Conservation (phyloP, 1,140 invertebrate species). For the Drosophila serrata region DNA sequence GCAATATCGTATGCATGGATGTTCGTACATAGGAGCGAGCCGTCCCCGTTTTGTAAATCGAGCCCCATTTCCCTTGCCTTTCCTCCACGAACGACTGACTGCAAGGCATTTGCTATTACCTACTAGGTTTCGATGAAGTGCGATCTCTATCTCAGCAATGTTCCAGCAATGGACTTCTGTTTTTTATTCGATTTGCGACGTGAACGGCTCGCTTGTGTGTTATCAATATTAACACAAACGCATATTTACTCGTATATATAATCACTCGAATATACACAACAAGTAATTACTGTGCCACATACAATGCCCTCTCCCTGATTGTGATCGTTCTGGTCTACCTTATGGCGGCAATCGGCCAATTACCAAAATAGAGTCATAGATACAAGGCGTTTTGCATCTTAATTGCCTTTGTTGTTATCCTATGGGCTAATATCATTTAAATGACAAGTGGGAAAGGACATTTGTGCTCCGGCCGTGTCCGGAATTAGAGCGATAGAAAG, state of each 20-base stretch:
- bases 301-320: constrained; percentile 31
- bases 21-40: constrained; percentile 24
- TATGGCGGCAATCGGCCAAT: constrained; percentile 2
- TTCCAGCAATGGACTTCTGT: constrained; percentile 2
- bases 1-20: constrained; percentile 56
- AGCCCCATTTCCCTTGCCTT: neutral
- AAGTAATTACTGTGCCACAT: constrained; percentile 21
- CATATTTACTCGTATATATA: constrained; percentile 7
- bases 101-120: constrained; percentile 1
- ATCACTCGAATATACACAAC: constrained; percentile 13
- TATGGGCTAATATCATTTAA: neutral
- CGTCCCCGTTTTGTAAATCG: constrained; percentile 19
- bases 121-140: constrained; percentile 31
- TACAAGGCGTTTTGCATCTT: neutral
- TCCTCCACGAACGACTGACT: neutral
- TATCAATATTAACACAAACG: constrained; percentile 10
- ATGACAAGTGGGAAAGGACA: constrained; percentile 62
- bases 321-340: neutral
- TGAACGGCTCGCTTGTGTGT: constrained; percentile 27
- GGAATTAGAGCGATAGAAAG: constrained; percentile 34
- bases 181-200: constrained; percentile 23
- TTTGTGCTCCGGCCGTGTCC: constrained; percentile 46
- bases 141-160: constrained; percentile 11
- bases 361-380: neutral
- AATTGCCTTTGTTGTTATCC: constrained; percentile 10